These are phyloP conservation scores for Willowsia nigromaculata DNA, from an alignment of 2,888 invertebrate species.

Conservation along the genomic window DNA sequence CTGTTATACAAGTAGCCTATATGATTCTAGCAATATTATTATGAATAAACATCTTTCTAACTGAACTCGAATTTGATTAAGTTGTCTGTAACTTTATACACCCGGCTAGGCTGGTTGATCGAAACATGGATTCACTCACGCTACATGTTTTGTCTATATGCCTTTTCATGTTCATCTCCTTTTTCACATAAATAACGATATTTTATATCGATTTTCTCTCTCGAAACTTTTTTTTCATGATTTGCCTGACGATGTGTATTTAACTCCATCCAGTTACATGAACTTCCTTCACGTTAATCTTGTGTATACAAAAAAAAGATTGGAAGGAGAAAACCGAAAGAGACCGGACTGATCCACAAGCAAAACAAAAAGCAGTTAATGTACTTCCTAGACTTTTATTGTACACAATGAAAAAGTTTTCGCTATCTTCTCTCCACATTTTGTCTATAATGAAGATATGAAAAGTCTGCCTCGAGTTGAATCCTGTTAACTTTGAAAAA, in stretches of 20 bases:
- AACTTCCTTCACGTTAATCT: slow-evolving; percentile 4
- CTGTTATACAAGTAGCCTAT: too few relatives aligned
- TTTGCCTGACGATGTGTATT: not conserved
- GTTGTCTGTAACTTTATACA: not conserved
- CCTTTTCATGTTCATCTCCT: not conserved
- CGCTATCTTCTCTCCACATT: not conserved
- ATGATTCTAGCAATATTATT: not conserved
- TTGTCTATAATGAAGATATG: slow-evolving; percentile 14
- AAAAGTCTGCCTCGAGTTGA: not conserved
- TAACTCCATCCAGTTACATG: not conserved
- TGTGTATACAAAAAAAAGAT: not conserved
- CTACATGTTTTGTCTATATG: not conserved
- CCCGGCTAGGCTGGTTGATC: not conserved
- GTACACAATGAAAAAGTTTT: not conserved
- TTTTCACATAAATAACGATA: not conserved
- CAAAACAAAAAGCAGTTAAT: not conserved
- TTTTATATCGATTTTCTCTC: not conserved
- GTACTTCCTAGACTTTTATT: not conserved
- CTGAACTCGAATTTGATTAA: not conserved
- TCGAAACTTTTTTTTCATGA: not conserved
- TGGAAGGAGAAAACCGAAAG: not conserved
- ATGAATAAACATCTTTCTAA: not conserved
- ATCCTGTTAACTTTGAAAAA: not conserved
- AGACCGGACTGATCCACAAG: not conserved
- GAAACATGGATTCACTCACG: not conserved